Evolutionary conservation across 2,113 vertebrate genomes (phyloP).

Genomic region (Chaenogobius annularis): DNA sequence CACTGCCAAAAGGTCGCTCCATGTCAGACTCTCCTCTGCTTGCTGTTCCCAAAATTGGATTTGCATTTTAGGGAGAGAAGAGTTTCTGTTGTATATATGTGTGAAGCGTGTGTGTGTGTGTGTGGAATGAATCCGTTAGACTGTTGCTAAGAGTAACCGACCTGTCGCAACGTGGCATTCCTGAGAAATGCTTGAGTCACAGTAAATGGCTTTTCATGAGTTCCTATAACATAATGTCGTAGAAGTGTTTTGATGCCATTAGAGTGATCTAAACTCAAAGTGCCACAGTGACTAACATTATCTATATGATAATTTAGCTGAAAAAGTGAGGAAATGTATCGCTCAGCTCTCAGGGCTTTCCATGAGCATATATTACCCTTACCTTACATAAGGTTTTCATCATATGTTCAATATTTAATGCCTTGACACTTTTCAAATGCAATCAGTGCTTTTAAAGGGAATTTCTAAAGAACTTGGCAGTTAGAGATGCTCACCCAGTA

Average conservation of each 20-base stretch:
- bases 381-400: background rate
- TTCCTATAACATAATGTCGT: slow-evolving; percentile 38
- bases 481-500: background rate
- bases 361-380: slow-evolving; percentile 10
- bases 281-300: slow-evolving; percentile 50
- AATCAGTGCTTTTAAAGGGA: background rate
- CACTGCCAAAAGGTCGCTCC: slow-evolving; percentile 35
- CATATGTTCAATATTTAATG: background rate
- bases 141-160: slow-evolving; percentile 48
- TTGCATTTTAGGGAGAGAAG: slow-evolving; percentile 49
- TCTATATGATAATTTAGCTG: slow-evolving; percentile 59
- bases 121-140: slow-evolving; percentile 27
- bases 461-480: background rate
- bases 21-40: slow-evolving; percentile 3
- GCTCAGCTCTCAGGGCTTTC: slow-evolving; percentile 32
- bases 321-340: slow-evolving; percentile 39
- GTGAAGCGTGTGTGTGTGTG: background rate
- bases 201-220: slow-evolving; percentile 11
- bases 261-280: slow-evolving; percentile 53
- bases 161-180: slow-evolving; percentile 17
- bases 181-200: slow-evolving; percentile 4
- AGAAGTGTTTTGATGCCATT: slow-evolving; percentile 58
- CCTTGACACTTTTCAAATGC: background rate
- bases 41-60: slow-evolving; percentile 38
- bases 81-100: slow-evolving; percentile 44